Evolutionary conservation across 2,797 vertebrate genomes (phyloP).

Genomic region (Oceanodroma leucorhoa): DNA sequence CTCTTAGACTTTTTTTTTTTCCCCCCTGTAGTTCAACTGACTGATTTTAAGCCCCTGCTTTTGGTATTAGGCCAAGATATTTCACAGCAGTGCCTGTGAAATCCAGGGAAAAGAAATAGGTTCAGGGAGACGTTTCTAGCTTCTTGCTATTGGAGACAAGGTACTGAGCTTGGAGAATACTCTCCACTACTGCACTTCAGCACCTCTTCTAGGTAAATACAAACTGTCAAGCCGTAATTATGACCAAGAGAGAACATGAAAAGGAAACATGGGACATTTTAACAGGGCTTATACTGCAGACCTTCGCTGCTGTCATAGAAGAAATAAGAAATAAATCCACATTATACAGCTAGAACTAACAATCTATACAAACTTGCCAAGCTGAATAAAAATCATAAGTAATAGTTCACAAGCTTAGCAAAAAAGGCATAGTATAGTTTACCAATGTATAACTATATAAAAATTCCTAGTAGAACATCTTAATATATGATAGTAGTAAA

Average conservation of each 20-base stretch:
- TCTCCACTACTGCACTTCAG: not conserved
- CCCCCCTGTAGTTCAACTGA: not conserved
- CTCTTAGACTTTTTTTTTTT: rapidly evolving
- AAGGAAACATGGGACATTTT: not conserved
- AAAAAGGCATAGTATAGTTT: not conserved
- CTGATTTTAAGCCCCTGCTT: not conserved
- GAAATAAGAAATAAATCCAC: not conserved
- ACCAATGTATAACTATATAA: not conserved
- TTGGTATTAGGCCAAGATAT: not conserved
- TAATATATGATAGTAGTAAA: not conserved
- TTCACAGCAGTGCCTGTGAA: not conserved
- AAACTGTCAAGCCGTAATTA: not conserved
- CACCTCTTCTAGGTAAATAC: not conserved
- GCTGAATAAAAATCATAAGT: not conserved
- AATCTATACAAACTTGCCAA: not conserved
- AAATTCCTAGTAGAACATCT: not conserved
- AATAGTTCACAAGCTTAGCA: not conserved
- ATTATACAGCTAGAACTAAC: not conserved
- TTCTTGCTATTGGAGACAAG: not conserved
- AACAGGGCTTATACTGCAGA: not conserved
- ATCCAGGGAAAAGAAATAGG: not conserved
- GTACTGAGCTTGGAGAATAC: not conserved
- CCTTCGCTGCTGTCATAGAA: not conserved
- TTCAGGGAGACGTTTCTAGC: not conserved
- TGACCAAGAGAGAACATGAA: not conserved